Percentiles rank a stretch among this genome's conserved stretches.
Conservation (phyloP, 2,797 vertebrate genomes). For the Lepus townsendii region DNA sequence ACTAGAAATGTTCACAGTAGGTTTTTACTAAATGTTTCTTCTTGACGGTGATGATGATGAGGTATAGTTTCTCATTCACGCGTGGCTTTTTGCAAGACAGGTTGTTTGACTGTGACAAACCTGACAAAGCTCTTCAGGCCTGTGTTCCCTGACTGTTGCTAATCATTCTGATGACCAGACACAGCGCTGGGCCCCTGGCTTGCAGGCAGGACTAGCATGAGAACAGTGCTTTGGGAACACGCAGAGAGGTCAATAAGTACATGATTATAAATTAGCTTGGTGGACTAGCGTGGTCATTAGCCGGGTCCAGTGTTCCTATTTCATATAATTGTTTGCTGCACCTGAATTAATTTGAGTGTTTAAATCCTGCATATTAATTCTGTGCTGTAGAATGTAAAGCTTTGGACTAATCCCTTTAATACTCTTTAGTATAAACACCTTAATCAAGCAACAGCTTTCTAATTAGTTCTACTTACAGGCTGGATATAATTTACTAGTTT, state of each 20-base stretch:
- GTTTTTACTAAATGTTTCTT: background rate
- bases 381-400: constrained; percentile 86
- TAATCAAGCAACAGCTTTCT: constrained; percentile 88
- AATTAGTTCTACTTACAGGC: constrained; percentile 87
- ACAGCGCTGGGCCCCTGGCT: constrained; percentile 56
- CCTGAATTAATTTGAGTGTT: constrained; percentile 89
- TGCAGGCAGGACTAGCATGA: constrained; percentile 82
- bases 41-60: background rate
- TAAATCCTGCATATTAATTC: constrained; percentile 88
- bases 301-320: constrained; percentile 86
- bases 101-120: background rate
- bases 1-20: background rate
- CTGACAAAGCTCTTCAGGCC: background rate
- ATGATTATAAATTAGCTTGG: constrained; percentile 87
- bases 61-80: background rate
- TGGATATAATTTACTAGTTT: constrained; percentile 87
- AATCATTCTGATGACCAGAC: constrained; percentile 21
- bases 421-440: constrained; percentile 87
- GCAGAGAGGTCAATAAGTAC: constrained; percentile 85
- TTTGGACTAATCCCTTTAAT: constrained; percentile 89
- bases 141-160: constrained; percentile 25
- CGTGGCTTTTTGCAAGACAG: constrained; percentile 37
- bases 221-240: constrained; percentile 73
- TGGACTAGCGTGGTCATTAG: constrained; percentile 84
- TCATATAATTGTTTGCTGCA: constrained; percentile 87